Conservation (phyloP, 1,140 invertebrate species). For the Acromyrmex heyeri region DNA sequence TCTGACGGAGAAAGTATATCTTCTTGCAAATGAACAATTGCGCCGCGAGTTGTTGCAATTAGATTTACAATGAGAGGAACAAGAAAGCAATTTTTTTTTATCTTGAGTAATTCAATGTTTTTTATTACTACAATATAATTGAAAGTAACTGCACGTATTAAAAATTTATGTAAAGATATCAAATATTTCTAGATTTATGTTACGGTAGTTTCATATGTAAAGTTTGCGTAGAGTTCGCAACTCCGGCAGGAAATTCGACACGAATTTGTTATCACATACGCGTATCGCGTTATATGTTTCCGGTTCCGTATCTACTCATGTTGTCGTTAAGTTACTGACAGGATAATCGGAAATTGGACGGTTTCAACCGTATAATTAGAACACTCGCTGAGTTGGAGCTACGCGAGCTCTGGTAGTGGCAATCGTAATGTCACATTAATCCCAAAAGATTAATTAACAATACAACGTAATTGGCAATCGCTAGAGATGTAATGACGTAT, state of each 20-base stretch:
- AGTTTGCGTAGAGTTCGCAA: neutral
- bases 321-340: slow-evolving; percentile 41
- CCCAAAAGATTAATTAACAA: slow-evolving; percentile 41
- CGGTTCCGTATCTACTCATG: neutral
- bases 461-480: slow-evolving; percentile 41
- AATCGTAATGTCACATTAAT: slow-evolving; percentile 52
- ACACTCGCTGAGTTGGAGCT: slow-evolving; percentile 25
- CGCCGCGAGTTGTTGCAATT: neutral
- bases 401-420: neutral
- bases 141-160: neutral
- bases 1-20: neutral
- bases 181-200: neutral
- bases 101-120: neutral
- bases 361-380: slow-evolving; percentile 49
- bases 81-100: neutral
- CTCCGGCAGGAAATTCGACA: slow-evolving; percentile 22
- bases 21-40: neutral
- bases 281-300: slow-evolving; percentile 25
- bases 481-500: slow-evolving; percentile 4
- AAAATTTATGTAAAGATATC: neutral
- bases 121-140: neutral
- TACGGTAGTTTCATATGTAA: neutral
- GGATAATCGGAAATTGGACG: slow-evolving; percentile 58
- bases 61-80: neutral
- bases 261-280: slow-evolving; percentile 15